Evolutionary conservation across 2,888 invertebrate genomes (phyloP), one percentile per base, ranked within the genome.

Genomic region (Mamestra brassicae): DNA sequence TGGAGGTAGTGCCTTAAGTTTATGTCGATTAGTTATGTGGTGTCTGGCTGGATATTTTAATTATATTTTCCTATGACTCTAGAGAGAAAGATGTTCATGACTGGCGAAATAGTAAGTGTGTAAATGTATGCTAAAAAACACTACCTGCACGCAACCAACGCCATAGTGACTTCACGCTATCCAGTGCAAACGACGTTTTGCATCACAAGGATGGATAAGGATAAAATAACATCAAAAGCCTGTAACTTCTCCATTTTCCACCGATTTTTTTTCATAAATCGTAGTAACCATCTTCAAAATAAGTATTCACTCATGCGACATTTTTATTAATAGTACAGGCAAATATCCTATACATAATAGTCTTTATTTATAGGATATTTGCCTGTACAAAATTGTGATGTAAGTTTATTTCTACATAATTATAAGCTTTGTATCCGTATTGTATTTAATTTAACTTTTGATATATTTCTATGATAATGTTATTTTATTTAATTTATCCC

Each of bases 401-500:
- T 3, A 50, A 34, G 7, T 11, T 71, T 63, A 17, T n/a, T 45
- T 26, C 15, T 15, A 66, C 50, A 10, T 57, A 66, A 50, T 15
- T 52, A 52, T 45, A 54, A 34, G 61, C 57, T 64, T 45, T 26
- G 47, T n/a, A 77, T 1, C 26, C n/a, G n/a, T 77, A 60, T 78
- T 71, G 65, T 57, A 26, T 26, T 26, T 26, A 36, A 65, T 54
- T 66, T 58, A 36, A 62, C 8, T 17, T 79, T 58, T 54, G 42
- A 38, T 78, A 58, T 42, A 47, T 78, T 17, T 57, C n/a, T 57
- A 17, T 34, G 26, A 17, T 38, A 60, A 11, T 42, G 5, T 50
- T 60, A 17, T 76, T 76, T 74, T 2, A 57, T 57, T 76, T 58
- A 0, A 38, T 62, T 26, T 61, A n/a, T 60, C 15, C 50, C 3